These are phyloP conservation scores for Stegana nigrithorax DNA, from an alignment of 2,888 invertebrate species.

Conservation along the genomic window DNA sequence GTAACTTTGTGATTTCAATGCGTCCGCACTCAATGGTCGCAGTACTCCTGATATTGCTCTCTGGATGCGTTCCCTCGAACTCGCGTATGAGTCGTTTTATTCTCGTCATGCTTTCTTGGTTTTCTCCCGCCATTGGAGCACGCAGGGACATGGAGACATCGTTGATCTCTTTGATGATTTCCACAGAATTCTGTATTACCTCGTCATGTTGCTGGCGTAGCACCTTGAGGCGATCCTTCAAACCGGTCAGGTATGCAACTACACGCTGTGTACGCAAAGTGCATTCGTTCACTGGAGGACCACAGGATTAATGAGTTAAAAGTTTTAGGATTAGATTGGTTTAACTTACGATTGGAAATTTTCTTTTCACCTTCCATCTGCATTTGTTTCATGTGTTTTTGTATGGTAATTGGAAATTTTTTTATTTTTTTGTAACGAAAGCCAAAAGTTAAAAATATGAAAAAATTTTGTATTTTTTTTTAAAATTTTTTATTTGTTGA, in stretches of 20 bases:
- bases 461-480: too few relatives aligned
- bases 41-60: too few relatives aligned
- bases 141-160: conserved; percentile 43
- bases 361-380: not conserved
- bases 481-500: too few relatives aligned
- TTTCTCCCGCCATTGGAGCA: conserved; percentile 8
- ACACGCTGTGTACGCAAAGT: conserved; percentile 39
- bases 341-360: not conserved
- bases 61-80: conserved; percentile 40
- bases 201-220: conserved; percentile 42
- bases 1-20: conserved; percentile 33
- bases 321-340: not conserved
- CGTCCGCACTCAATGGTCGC: conserved; percentile 11
- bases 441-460: too few relatives aligned
- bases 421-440: too few relatives aligned
- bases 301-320: not conserved
- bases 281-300: not conserved
- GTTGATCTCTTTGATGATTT: conserved; percentile 48
- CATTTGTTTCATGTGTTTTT: too few relatives aligned
- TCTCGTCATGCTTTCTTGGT: conserved; percentile 30
- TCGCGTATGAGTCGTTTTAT: conserved; percentile 50
- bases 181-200: conserved; percentile 44
- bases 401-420: too few relatives aligned
- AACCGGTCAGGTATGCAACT: conserved; percentile 45
- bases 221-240: conserved; percentile 45